A percentile compares a stretch with the other conserved stretches of the same genome.
Evolutionary conservation across 2,797 vertebrate genomes (phyloP).

Genomic region (Heterohyrax brucei): DNA sequence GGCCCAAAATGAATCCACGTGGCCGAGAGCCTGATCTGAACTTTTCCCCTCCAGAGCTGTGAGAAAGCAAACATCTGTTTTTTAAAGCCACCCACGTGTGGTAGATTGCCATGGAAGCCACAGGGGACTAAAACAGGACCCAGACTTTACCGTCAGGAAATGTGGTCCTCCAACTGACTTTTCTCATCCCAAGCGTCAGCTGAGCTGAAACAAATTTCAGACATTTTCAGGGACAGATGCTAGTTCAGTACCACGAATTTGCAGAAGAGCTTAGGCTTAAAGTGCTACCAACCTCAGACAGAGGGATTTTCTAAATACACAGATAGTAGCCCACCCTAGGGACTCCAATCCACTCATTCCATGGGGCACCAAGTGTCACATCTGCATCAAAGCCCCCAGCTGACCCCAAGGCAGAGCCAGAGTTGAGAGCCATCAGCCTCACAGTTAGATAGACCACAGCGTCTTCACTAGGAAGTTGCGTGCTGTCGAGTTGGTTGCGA

Average conservation of each 20-base stretch:
- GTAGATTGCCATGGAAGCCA: too few relatives aligned
- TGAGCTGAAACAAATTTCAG: not conserved
- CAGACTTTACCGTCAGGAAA: not conserved
- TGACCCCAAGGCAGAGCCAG: not conserved
- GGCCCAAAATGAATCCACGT: too few relatives aligned
- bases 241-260: not conserved
- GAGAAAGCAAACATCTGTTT: too few relatives aligned
- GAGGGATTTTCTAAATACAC: fast-evolving
- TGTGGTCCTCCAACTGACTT: not conserved
- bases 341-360: fast-evolving
- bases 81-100: too few relatives aligned
- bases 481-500: too few relatives aligned
- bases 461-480: not conserved
- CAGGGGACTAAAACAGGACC: too few relatives aligned
- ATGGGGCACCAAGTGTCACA: fast-evolving
- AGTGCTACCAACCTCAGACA: fast-evolving
- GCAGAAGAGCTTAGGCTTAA: not conserved
- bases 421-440: fast-evolving
- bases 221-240: not conserved
- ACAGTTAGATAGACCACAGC: not conserved
- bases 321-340: not conserved
- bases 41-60: too few relatives aligned
- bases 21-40: too few relatives aligned
- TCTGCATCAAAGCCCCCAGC: fast-evolving
- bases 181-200: not conserved